phyloP scores from a whole-genome alignment of 2,797 vertebrate genomes.

The Malurus splendens region DNA sequence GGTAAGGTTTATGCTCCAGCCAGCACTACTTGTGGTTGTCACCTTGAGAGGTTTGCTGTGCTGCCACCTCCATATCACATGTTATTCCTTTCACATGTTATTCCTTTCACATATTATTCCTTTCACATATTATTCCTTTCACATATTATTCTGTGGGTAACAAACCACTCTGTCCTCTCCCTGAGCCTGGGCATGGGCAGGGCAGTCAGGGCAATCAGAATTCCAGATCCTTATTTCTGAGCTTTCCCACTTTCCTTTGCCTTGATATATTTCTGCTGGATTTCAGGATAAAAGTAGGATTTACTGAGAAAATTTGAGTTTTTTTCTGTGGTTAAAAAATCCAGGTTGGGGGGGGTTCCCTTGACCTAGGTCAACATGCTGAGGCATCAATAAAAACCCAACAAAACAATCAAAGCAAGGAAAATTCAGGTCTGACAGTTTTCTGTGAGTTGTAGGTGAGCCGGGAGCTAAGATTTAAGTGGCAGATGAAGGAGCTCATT shows the following conservation, averaged over 20 bases:
- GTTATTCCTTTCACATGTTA: fast-evolving
- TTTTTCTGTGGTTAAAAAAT: background rate
- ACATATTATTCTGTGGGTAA: fast-evolving
- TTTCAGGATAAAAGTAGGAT: background rate
- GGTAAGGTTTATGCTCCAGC: background rate
- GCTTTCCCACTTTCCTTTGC: background rate
- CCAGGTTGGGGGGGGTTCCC: background rate
- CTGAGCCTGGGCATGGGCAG: background rate
- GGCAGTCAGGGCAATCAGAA: background rate
- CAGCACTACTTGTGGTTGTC: background rate
- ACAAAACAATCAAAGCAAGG: background rate
- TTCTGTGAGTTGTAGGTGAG: background rate
- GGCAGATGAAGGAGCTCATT: background rate
- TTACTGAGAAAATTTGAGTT: background rate
- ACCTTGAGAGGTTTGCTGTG: background rate
- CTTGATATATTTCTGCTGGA: background rate
- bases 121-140: background rate
- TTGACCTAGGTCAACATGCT: background rate
- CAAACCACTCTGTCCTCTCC: background rate
- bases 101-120: background rate
- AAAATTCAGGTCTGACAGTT: background rate
- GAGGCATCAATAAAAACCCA: background rate
- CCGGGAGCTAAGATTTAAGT: background rate
- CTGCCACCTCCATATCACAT: background rate
- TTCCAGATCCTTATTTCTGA: background rate